These are phyloP conservation scores for Cyclophora punctaria DNA, from an alignment of 2,888 invertebrate genomes.

Conservation along the genomic window DNA sequence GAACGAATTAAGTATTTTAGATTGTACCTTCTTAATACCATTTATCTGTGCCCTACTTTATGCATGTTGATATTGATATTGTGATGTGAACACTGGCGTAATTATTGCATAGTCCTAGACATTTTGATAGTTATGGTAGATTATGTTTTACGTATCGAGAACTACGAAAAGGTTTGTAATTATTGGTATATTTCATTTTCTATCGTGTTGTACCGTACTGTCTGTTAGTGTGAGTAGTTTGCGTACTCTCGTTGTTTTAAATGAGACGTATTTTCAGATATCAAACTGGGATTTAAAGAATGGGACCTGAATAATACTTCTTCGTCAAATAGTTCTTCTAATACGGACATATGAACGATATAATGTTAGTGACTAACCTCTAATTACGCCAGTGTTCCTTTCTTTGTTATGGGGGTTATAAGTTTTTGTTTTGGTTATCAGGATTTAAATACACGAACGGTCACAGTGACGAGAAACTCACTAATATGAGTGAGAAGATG, in stretches of 20 bases:
- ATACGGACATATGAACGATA: constrained; percentile 29
- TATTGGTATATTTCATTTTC: constrained; percentile 6
- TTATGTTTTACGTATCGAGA: constrained; percentile 6
- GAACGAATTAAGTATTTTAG: constrained; percentile 7
- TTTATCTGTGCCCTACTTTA: constrained; percentile 15
- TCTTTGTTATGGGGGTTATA: constrained; percentile 36
- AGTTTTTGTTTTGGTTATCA: constrained; percentile 55
- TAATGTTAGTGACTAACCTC: constrained; percentile 40
- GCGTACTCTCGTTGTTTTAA: constrained; percentile 26
- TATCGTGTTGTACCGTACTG: constrained; percentile 9
- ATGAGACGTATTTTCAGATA: constrained; percentile 56
- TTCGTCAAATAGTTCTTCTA: constrained; percentile 45
- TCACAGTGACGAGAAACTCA: constrained; percentile 24
- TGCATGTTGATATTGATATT: constrained; percentile 40
- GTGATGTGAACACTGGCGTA: constrained; percentile 59
- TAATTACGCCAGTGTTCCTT: constrained; percentile 57
- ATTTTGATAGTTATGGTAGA: constrained; percentile 33
- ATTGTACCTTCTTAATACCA: constrained; percentile 3
- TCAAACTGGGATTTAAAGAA: constrained; percentile 45
- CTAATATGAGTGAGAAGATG: constrained; percentile 24
- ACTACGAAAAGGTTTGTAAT: constrained; percentile 8
- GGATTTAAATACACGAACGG: constrained; percentile 47
- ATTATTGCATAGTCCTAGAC: constrained; percentile 49
- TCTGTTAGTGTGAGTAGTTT: constrained; percentile 8
- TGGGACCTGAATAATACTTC: constrained; percentile 35